Conservation (phyloP, 2,113 vertebrate genomes). For the Cisticola juncidis region DNA sequence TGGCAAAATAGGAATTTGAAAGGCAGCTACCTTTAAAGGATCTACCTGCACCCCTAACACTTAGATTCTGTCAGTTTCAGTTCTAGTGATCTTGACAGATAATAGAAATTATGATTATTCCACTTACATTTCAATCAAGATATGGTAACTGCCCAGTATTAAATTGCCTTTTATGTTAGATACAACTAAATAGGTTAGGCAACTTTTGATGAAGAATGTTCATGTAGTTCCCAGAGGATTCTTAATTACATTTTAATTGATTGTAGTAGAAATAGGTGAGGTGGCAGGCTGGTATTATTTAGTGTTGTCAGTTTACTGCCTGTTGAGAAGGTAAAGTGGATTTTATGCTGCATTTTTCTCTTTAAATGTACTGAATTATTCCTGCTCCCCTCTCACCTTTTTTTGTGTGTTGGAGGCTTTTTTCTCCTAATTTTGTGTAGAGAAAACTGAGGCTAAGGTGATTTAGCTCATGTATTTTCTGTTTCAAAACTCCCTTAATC, state of each 20-base stretch:
- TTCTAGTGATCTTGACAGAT: neutral
- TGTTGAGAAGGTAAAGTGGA: neutral
- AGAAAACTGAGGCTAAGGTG: neutral
- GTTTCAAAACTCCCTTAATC: neutral
- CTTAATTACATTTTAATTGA: neutral
- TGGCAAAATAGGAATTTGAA: neutral
- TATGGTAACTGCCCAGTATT: neutral
- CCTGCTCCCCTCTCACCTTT: neutral
- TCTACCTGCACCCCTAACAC: neutral
- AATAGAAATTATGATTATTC: neutral
- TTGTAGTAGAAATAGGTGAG: neutral
- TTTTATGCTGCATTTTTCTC: neutral
- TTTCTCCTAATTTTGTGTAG: neutral
- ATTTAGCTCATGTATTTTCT: neutral
- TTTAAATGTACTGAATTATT: neutral
- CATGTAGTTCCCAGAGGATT: neutral
- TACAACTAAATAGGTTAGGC: neutral
- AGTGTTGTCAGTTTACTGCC: neutral
- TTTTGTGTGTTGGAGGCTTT: neutral
- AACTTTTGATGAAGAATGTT: neutral
- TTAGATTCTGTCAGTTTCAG: neutral
- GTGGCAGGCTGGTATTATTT: neutral
- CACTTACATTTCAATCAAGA: neutral
- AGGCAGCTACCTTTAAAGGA: neutral
- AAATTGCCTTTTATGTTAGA: neutral